Evolutionary conservation across 2,888 invertebrate species (phyloP), one percentile per base, ranked within the genome.

Genomic region (Tribolium freemani): DNA sequence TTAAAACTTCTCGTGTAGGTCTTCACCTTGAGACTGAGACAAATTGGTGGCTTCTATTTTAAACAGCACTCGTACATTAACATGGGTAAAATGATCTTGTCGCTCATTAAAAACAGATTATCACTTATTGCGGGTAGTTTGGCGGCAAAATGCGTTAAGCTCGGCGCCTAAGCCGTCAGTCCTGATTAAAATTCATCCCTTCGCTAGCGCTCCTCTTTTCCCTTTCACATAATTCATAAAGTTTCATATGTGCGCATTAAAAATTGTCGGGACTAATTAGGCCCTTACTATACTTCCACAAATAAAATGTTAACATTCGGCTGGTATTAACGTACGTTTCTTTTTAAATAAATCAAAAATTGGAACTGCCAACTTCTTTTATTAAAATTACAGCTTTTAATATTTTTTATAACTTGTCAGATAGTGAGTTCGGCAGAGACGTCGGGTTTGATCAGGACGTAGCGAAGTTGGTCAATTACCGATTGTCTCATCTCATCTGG

Each of bases 381-480:
- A 16, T 16, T 16, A 16, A 16, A 16, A 2, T 16, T 16, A 16
- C 16, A 16, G 16, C 1, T 16, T 16, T 16, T 16, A 16, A 16
- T 16, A 16, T 16, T 16, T 16, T 16, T 16, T 16, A 2, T 16
- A 16, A 16, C 1, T 16, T 16, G 16, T 16, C 16, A 16, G 16
- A 10, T 31, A 31, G 2, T 31, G n/a, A 38, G 26, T 46, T 50
- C 31, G 11, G 50, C 9, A 38, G 26, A 45, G 46, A 48, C 44
- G 72, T 68, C 76, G 68, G 73, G 50, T 75, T 75, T 74, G 71
- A 76, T 76, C 71, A 61, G 57, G 44, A n/a, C 45, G 63, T 74
- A 74, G 77, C 73, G 76, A 74, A 72, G 63, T 78, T 78, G 83
- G 82, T 83, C 83, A 83, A 83, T 82, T 82, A 83, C 80, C 78